Evolutionary conservation across 1,140 invertebrate species (phyloP), one percentile per base, ranked within the genome.

Genomic region (Sogatella furcifera): DNA sequence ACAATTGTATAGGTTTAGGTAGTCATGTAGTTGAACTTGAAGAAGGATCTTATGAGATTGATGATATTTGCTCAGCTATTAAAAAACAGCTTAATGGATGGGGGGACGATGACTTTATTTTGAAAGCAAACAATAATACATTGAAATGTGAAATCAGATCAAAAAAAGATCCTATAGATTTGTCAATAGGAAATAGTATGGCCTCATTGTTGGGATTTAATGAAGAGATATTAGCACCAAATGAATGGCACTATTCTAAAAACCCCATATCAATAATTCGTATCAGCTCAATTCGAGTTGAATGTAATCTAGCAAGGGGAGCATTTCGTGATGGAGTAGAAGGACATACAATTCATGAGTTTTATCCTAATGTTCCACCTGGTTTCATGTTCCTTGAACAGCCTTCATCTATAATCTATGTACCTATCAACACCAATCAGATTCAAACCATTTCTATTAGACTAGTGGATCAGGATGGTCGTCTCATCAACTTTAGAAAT

Each of bases 251-350:
- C 17, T 22, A 31, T 14, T 62, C 57, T n/a, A 17, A 52, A 14
- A 19, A 53, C 1, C 49, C 46, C 2, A 54, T 64, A 15, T 41
- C 43, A 13, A 62, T 64, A 28, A 19, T 17, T 11, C 21, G 42
- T 13, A n/a, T 64, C 13, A 54, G 52, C 21, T 38, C 43, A 15
- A 55, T 64, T 49, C 52, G 52, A 53, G 53, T 64, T 14, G 28
- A 55, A n/a, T 64, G 60, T 49, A 64, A 62, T 59, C 11, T 64
- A 10, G 57, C 55, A 5, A 28, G 21, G 13, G 66, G 68, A n/a
- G 5, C 43, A 44, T 44, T n/a, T 44, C 14, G 14, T 14, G 2
- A 2, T 44, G 43, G 43, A 44, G 43, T n/a, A 44, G 43, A 44
- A 44, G 43, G 43, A 5, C 43, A 44, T 44, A 44, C 17, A 44